phyloP scores from a whole-genome alignment of 2,797 vertebrate species.

The Gallinago nigripennis region DNA sequence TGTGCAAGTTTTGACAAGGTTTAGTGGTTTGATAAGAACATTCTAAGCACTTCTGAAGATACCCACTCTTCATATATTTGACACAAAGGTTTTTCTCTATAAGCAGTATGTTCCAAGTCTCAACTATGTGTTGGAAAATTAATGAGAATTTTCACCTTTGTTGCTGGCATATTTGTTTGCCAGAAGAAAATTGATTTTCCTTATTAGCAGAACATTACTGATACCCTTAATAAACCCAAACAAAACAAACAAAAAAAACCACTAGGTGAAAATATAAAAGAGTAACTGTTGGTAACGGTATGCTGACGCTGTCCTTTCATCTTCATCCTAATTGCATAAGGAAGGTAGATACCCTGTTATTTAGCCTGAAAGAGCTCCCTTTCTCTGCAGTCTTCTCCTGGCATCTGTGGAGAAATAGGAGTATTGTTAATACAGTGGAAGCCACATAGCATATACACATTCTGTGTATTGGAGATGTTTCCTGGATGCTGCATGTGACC shows the following conservation, averaged over 20 bases:
- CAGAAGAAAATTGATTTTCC: neutral
- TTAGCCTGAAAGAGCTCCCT: neutral
- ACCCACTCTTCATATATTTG: neutral
- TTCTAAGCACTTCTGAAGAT: neutral
- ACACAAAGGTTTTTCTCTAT: neutral
- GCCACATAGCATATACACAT: rapidly evolving
- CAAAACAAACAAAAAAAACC: neutral
- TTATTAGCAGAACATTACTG: neutral
- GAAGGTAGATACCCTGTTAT: neutral
- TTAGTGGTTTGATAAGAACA: neutral
- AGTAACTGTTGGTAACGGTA: neutral
- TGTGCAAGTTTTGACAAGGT: neutral
- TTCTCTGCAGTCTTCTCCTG: neutral
- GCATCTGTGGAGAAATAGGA: neutral
- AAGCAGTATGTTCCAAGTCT: neutral
- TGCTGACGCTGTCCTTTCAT: neutral
- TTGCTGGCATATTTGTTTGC: neutral
- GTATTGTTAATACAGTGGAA: neutral
- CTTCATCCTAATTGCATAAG: neutral
- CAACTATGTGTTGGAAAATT: neutral
- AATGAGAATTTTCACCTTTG: neutral
- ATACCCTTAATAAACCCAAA: neutral
- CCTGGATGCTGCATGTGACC: neutral
- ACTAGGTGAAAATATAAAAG: neutral
- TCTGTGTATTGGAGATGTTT: neutral